Evolutionary conservation across 2,797 vertebrate genomes (phyloP).

Genomic region (Parauchenoglanis punctatus): DNA sequence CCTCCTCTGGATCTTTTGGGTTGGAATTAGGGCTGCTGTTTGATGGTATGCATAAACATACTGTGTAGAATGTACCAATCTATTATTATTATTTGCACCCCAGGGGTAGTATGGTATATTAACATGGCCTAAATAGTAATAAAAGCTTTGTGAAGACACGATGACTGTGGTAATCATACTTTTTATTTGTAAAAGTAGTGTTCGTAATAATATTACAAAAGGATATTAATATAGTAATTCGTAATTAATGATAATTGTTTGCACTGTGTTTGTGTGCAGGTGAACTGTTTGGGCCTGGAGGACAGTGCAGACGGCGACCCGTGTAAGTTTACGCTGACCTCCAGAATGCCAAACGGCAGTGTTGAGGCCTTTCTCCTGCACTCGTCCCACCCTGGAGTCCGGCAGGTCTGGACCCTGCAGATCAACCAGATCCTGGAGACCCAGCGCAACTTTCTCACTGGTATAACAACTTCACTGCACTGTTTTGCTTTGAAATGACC

Average conservation of each 20-base stretch:
- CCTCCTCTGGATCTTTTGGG: background rate
- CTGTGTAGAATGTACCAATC: background rate
- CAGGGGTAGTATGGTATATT: background rate
- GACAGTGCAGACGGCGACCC: conserved; percentile 91
- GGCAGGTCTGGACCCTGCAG: conserved; percentile 95
- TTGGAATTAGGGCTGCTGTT: background rate
- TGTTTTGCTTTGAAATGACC: background rate
- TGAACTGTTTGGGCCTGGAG: conserved; percentile 93
- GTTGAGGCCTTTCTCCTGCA: conserved; percentile 89
- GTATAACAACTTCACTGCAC: conserved; percentile 66
- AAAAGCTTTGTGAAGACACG: background rate
- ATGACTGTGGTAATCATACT: background rate
- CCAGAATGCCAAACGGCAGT: conserved; percentile 79
- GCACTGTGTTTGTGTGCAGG: conserved; percentile 67
- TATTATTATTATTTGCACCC: background rate
- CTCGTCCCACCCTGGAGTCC: conserved; percentile 88
- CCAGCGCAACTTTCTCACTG: conserved; percentile 96
- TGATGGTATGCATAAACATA: background rate
- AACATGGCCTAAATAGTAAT: background rate
- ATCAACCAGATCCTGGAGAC: conserved; percentile 97
- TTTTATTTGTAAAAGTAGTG: background rate
- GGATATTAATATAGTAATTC: background rate
- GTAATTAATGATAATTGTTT: background rate
- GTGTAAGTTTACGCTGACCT: conserved; percentile 93
- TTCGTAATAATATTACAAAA: background rate